phyloP scores from a whole-genome alignment of 2,797 vertebrate genomes.

The Paramormyrops hopkinsi region DNA sequence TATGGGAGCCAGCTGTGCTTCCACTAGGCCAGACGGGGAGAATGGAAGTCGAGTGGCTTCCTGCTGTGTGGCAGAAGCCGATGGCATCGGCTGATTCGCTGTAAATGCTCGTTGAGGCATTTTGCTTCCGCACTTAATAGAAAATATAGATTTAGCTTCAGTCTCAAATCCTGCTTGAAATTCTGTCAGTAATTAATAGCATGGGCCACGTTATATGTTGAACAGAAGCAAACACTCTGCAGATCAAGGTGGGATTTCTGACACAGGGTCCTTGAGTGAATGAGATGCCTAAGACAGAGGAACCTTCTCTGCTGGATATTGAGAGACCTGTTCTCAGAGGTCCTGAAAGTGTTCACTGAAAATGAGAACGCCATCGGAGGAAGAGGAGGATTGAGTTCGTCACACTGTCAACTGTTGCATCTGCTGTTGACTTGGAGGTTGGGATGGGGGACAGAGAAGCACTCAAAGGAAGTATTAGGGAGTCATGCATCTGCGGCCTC shows the following conservation, averaged over 20 bases:
- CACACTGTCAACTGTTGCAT: neutral
- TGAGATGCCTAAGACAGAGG: neutral
- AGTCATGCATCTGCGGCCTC: too few species aligned
- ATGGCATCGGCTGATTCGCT: neutral
- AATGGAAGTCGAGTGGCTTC: neutral
- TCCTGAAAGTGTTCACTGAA: neutral
- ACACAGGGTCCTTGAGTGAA: neutral
- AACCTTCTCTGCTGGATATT: neutral
- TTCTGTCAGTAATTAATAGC: neutral
- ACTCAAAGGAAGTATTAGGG: neutral
- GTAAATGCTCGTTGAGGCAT: neutral
- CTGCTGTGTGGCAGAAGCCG: neutral
- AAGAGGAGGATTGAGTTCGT: neutral
- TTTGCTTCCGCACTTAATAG: neutral
- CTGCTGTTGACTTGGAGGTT: neutral
- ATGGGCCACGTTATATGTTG: neutral
- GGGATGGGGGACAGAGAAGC: neutral
- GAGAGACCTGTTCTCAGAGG: neutral
- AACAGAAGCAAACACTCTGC: neutral
- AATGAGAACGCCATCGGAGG: neutral
- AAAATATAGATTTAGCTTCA: neutral
- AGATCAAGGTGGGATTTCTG: neutral
- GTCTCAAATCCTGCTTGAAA: neutral
- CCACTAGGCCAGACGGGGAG: neutral
- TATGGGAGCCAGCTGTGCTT: conserved; percentile 8